Percentiles rank a stretch among this genome's conserved stretches.
Evolutionary conservation across 92 coral and sea anemone genomes (phyloP).

Genomic region (Pocillopora meandrina): DNA sequence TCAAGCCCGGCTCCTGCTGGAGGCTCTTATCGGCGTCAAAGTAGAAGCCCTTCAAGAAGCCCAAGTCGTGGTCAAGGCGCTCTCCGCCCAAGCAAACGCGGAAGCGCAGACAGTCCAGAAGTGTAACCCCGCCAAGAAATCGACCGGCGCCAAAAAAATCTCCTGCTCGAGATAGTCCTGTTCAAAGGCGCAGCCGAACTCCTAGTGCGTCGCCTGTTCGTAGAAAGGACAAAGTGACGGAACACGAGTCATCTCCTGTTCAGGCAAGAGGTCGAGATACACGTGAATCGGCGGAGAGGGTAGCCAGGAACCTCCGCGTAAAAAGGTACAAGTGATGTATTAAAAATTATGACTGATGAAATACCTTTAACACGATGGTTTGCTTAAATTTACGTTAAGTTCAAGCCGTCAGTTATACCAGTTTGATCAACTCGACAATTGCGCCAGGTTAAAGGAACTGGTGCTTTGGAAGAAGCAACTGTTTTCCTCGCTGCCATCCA

Average conservation of each 20-base stretch:
- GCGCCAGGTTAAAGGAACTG: too few relatives aligned
- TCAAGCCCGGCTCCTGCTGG: constrained; percentile 38
- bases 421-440: too few relatives aligned
- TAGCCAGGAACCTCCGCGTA: neutral
- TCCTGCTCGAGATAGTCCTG: constrained; percentile 46
- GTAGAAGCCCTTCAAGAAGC: constrained; percentile 53
- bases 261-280: constrained; percentile 39
- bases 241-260: constrained; percentile 24
- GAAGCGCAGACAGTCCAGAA: constrained; percentile 19
- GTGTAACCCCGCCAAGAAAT: constrained; percentile 29
- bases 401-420: too few relatives aligned
- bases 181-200: constrained; percentile 52
- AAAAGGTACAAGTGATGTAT: constrained; percentile 3
- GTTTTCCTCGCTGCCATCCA: too few relatives aligned
- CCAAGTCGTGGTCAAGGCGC: constrained; percentile 39
- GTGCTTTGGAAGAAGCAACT: too few relatives aligned
- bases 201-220: constrained; percentile 56
- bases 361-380: too few relatives aligned
- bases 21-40: constrained; percentile 19
- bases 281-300: constrained; percentile 12
- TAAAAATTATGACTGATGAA: too few relatives aligned
- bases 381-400: too few relatives aligned
- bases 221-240: constrained; percentile 15
- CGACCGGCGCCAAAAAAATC: constrained; percentile 7
- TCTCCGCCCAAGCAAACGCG: constrained; percentile 27